Evolutionary conservation across 2,113 vertebrate species (phyloP), one percentile per base, ranked within the genome.

Genomic region (Erpornis zantholeuca): DNA sequence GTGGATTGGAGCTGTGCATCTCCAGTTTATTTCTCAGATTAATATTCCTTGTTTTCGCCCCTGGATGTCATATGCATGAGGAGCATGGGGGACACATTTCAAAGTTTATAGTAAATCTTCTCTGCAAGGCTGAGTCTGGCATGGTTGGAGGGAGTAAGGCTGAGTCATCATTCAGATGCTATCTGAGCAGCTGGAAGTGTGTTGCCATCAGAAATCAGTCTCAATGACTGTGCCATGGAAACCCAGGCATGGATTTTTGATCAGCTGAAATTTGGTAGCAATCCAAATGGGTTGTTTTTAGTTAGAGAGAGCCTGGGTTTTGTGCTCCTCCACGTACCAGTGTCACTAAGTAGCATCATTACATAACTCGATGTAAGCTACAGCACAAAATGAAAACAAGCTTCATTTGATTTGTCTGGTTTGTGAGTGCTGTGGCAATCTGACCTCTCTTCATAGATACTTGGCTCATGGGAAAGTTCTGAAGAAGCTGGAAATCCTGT

Each of bases 171-270:
- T 88, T 95, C 92, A 88, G 92, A 95, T 94, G 89, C 82, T 88
- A 94, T 95, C 94, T 92, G 91, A 94, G 88, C 88, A 90, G 73
- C 93, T 93, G 92, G 82, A 88, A 93, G 54, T 70, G 72, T 90
- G 87, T 95, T 96, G 95, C 91, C 94, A 96, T 96, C 86, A 80
- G 84, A 86, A 95, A 94, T 96, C 91, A 92, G 94, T 77, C 79
- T 96, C 95, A 96, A 59, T 86, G 84, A 69, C 86, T 88, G 81
- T 87, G 77, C 80, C 77, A 35, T 91, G 86, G 92, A 96, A 97
- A 92, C 44, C 75, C 88, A 94, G 90, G 88, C 83, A 76, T 82
- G 86, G 94, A 76, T 69, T 94, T 88, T 57, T 94, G 83, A 92
- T 80, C 80, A 53, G 38, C 79, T 87, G 66, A 89, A 68, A 86